Evolutionary conservation across 2,113 vertebrate species (phyloP).

Genomic region (Onychorhynchus coronatus): DNA sequence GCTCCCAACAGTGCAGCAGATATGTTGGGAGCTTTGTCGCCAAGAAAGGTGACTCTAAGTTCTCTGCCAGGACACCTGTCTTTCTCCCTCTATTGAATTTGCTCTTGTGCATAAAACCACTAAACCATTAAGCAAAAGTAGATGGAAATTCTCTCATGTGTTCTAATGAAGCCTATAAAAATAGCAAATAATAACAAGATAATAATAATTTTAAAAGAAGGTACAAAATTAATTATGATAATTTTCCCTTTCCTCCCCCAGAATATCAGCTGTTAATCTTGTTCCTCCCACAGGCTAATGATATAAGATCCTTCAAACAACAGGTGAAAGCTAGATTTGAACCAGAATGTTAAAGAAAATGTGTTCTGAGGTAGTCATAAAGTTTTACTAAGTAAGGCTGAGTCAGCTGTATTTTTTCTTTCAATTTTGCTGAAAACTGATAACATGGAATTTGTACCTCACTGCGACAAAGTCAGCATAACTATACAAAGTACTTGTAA

Average conservation of each 20-base stretch:
- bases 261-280: conserved; percentile 2
- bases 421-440: neutral
- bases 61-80: neutral
- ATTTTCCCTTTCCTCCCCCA: neutral
- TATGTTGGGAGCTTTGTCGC: neutral
- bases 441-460: neutral
- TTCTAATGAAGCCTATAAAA: neutral
- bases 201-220: neutral
- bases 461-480: neutral
- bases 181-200: neutral
- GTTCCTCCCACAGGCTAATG: neutral
- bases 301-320: neutral
- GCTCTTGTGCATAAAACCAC: neutral
- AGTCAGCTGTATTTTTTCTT: neutral
- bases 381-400: neutral
- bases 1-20: neutral
- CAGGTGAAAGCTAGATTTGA: neutral
- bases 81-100: neutral
- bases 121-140: neutral
- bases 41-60: neutral
- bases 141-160: neutral
- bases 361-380: neutral
- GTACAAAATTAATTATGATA: neutral
- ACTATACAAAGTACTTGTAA: neutral
- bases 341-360: neutral